phyloP scores from a whole-genome alignment of 2,113 vertebrate species.

The Natator depressus region DNA sequence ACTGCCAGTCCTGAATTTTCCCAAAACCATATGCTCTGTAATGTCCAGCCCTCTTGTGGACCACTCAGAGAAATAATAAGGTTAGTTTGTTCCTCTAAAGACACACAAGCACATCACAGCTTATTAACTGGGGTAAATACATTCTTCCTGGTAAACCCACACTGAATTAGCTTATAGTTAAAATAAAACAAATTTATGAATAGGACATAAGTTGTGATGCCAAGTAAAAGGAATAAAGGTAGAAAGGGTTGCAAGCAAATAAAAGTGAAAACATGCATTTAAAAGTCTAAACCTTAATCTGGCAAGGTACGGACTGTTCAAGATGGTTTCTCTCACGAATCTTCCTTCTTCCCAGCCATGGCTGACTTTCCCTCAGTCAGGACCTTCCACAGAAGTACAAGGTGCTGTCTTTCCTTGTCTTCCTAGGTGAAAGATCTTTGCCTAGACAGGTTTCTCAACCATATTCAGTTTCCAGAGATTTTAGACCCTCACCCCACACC shows the following conservation, averaged over 20 bases:
- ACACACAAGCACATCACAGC: not conserved
- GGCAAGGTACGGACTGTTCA: not conserved
- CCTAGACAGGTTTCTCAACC: too few relatives aligned
- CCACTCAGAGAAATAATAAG: not conserved
- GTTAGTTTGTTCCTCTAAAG: not conserved
- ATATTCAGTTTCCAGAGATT: too few relatives aligned
- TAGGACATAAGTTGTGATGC: not conserved
- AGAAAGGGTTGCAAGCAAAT: not conserved
- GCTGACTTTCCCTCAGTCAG: not conserved
- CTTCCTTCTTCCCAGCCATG: not conserved
- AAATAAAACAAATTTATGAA: not conserved
- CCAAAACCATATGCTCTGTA: not conserved
- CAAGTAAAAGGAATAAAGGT: not conserved
- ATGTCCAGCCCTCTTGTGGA: not conserved
- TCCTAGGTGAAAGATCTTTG: too few relatives aligned
- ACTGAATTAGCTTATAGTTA: not conserved
- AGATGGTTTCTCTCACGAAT: not conserved
- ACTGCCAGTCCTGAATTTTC: not conserved
- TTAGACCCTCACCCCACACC: too few relatives aligned
- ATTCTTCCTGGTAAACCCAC: not conserved
- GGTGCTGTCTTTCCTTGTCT: too few relatives aligned
- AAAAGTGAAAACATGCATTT: not conserved
- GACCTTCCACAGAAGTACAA: too few relatives aligned
- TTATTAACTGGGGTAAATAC: not conserved
- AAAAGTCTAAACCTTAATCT: not conserved